Base-by-base conservation (phyloP, 2,888 invertebrate species). In the Anticlea derivata region DNA sequence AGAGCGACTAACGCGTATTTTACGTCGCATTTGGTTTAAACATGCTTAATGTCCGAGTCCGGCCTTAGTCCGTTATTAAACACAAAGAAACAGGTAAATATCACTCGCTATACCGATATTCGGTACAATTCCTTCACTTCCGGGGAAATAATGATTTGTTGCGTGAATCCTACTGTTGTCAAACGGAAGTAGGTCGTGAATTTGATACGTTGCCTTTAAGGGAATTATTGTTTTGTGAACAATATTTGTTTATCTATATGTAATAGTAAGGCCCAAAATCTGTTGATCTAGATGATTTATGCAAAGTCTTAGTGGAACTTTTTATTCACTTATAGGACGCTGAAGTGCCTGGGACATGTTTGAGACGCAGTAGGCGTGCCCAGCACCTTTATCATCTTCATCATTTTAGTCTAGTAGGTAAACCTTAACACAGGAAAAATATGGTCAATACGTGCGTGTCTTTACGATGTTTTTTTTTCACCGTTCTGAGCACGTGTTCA, bases 51-150 rank as follows among this genome's bases (percentile, higher is more conserved):
- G 17, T 7, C 6, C 2, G 7, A 27, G 5, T 5, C n/a, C 22
- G 1, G 20, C 29, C 8, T 30, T 37, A 33, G 37, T 43, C 41
- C 37, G 10, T 26, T 41, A 45, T 13, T 39, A 46, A 30, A 35
- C 34, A 51, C 41, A 51, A 55, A 44, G 38, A 39, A 55, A 26
- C 39, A 35, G 40, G 47, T 47, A 50, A 50, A 47, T 46, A 41
- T 31, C 41, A 45, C 37, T 34, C 22, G 29, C 37, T 52, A 27
- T 34, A 23, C 41, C n/a, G 35, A 34, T 46, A 51, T 46, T 41
- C 22, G 24, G 34, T 30, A 31, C 39, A 38, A 40, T 52, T 43
- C 26, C 41, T 24, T 37, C 7, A 12, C 23, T 37, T 51, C 26
- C 33, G 40, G 30, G 27, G 34, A 38, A 47, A 41, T 46, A 49